Percentiles rank a stretch among this genome's conserved stretches.
phyloP scores from a whole-genome alignment of 2,797 vertebrate species.

The Brachymystax lenok region DNA sequence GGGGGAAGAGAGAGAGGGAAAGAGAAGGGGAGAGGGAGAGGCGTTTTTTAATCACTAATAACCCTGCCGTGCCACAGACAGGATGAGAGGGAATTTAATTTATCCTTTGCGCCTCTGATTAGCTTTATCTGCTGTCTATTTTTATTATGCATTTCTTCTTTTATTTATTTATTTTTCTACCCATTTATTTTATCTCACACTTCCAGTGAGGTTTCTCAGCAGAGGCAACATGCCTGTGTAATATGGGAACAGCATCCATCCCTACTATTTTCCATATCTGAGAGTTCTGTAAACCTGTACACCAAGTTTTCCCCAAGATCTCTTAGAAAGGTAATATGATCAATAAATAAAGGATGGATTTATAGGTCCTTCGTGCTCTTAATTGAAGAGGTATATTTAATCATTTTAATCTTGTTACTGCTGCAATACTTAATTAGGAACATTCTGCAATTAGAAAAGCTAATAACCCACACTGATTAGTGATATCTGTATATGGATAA shows the following conservation, averaged over 20 bases:
- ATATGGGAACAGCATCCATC: background rate
- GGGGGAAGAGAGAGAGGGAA: background rate
- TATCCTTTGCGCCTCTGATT: slow-evolving; percentile 48
- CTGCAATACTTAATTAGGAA: background rate
- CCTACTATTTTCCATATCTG: background rate
- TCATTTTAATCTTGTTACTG: slow-evolving; percentile 15
- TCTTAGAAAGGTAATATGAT: slow-evolving; percentile 5
- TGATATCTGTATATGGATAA: slow-evolving; percentile 19
- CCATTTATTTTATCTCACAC: slow-evolving; percentile 37
- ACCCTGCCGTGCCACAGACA: slow-evolving; percentile 25
- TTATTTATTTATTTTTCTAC: background rate
- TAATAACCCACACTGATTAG: slow-evolving; percentile 35
- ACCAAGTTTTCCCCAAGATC: slow-evolving; percentile 7
- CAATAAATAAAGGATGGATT: slow-evolving; percentile 25
- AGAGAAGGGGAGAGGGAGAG: slow-evolving; percentile 11
- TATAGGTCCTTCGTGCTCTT: slow-evolving; percentile 8
- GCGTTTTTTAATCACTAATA: slow-evolving; percentile 41
- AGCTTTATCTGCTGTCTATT: slow-evolving; percentile 46
- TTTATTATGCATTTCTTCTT: slow-evolving; percentile 13
- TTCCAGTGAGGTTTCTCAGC: slow-evolving; percentile 14
- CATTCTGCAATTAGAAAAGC: slow-evolving; percentile 39
- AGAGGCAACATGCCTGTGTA: background rate
- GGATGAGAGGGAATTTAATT: slow-evolving; percentile 35
- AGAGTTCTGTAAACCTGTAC: background rate
- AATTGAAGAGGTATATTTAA: slow-evolving; percentile 37